A percentile compares a stretch with the other conserved stretches of the same genome.
phyloP scores from a whole-genome alignment of 1,140 invertebrate species.

The Caenorhabditis brenneri region DNA sequence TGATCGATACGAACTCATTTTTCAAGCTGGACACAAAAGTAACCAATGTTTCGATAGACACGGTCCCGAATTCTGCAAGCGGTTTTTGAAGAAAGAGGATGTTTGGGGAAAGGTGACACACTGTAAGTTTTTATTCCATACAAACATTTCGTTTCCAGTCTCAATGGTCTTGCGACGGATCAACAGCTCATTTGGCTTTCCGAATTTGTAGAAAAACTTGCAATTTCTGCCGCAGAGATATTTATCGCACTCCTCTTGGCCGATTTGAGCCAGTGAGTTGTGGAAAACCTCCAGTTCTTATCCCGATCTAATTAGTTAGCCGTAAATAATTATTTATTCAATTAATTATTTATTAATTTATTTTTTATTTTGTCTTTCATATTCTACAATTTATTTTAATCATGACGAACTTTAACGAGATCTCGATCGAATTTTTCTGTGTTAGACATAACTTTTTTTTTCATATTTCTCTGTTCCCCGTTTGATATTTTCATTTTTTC shows the following conservation, averaged over 20 bases:
- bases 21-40: conserved; percentile 46
- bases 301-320: neutral
- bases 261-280: conserved; percentile 38
- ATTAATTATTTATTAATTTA: neutral
- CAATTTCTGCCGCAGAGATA: conserved; percentile 52
- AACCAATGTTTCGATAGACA: conserved; percentile 56
- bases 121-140: neutral
- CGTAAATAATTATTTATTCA: neutral
- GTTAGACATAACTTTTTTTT: neutral
- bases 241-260: conserved; percentile 48
- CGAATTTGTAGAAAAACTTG: conserved; percentile 57
- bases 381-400: neutral
- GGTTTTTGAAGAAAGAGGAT: conserved; percentile 47
- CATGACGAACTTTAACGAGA: conserved; percentile 20
- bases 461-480: no score
- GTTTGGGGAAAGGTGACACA: conserved; percentile 50
- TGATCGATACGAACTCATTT: conserved; percentile 52
- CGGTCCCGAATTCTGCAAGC: conserved; percentile 50
- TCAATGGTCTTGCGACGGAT: conserved; percentile 54
- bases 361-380: neutral
- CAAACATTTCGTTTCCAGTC: neutral
- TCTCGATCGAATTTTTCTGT: conserved; percentile 35
- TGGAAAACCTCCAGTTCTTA: conserved; percentile 42
- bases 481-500: neutral
- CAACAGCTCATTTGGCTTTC: conserved; percentile 53